Percentiles rank a stretch among this genome's conserved stretches.
These are phyloP conservation scores for Antheraea pernyi DNA, from an alignment of 1,140 invertebrate species.

Conservation along the genomic window DNA sequence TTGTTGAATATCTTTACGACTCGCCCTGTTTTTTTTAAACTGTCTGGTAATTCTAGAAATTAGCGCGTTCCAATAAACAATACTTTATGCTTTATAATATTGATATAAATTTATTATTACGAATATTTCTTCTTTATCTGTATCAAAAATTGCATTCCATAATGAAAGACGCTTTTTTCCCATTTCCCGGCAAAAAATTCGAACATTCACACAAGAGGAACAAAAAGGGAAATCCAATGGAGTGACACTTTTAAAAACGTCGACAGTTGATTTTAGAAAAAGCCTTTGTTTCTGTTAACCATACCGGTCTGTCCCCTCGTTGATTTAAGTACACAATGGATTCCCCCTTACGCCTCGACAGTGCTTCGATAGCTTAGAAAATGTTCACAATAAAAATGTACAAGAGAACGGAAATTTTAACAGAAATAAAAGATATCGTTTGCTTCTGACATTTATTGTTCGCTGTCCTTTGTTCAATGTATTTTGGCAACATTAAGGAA, in stretches of 20 bases:
- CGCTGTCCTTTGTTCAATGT: constrained; percentile 10
- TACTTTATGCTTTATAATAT: no score
- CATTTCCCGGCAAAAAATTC: constrained; percentile 1
- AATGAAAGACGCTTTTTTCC: background rate
- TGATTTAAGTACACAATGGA: constrained; percentile 70
- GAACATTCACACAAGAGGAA: constrained; percentile 21
- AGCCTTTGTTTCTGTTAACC: constrained; percentile 62
- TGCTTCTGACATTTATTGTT: constrained; percentile 37
- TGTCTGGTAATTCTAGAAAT: no score
- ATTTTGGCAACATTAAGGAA: background rate
- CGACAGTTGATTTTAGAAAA: constrained; percentile 57
- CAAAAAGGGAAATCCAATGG: constrained; percentile 41
- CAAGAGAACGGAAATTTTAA: constrained; percentile 53
- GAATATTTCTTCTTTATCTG: background rate
- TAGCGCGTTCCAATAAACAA: no score
- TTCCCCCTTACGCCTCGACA: constrained; percentile 48
- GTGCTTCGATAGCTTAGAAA: constrained; percentile 66
- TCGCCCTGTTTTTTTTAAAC: no score
- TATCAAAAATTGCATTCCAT: background rate
- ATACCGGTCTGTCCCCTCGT: constrained; percentile 45
- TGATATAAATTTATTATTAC: no score
- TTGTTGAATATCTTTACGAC: no score
- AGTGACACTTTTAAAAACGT: constrained; percentile 55
- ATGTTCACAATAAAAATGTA: constrained; percentile 63
- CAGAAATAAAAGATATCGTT: constrained; percentile 52